Conservation (phyloP, 2,113 vertebrate species). For the Madoqua kirkii region DNA sequence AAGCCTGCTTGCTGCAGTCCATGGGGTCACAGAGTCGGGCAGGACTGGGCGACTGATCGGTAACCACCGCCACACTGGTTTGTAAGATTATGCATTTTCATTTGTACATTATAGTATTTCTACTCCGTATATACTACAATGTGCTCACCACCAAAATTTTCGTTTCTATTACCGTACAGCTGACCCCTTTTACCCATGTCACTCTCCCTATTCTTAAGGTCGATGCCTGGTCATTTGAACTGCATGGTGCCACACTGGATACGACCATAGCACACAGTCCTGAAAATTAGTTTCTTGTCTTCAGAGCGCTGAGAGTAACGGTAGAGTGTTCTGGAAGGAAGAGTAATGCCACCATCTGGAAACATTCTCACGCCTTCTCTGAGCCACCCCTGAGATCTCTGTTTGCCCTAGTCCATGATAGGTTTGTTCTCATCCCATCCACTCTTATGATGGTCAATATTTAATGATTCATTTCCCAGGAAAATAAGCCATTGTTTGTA, state of each 20-base stretch:
- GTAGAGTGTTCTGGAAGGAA: background rate
- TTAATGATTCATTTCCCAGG: background rate
- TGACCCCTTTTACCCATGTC: background rate
- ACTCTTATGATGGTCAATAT: background rate
- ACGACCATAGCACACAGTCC: background rate
- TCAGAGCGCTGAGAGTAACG: background rate
- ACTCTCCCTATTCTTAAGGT: background rate
- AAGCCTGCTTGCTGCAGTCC: background rate
- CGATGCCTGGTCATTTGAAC: background rate
- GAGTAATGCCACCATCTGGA: background rate
- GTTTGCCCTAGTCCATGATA: background rate
- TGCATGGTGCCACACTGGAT: background rate
- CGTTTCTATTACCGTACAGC: background rate
- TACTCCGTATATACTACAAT: background rate
- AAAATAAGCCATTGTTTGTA: background rate
- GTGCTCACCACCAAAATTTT: background rate
- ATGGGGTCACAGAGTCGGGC: background rate
- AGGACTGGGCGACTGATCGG: background rate
- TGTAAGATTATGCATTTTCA: background rate
- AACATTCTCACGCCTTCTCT: background rate
- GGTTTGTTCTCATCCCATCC: background rate
- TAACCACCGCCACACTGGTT: rapidly evolving
- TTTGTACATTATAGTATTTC: background rate
- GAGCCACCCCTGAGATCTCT: background rate
- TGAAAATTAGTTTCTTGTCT: background rate